phyloP scores from a whole-genome alignment of 2,113 vertebrate species.

The Macroglossus sobrinus region DNA sequence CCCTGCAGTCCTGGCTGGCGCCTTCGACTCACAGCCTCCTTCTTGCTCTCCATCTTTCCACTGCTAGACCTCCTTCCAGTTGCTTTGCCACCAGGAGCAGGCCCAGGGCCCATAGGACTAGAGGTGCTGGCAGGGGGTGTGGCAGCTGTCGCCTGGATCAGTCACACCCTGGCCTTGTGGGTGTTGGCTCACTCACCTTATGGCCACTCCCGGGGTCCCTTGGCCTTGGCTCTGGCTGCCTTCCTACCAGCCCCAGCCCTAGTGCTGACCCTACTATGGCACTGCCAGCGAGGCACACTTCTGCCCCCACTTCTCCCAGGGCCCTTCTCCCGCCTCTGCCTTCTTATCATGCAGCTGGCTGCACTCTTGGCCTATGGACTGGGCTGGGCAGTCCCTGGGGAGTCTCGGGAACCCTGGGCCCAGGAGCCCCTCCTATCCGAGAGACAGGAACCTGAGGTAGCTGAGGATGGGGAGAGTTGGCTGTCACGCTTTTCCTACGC shows the following conservation, averaged over 20 bases:
- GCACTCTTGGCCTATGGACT: conserved; percentile 85
- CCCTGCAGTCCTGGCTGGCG: conserved; percentile 84
- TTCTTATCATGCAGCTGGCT: conserved; percentile 83
- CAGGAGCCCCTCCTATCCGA: conserved; percentile 74
- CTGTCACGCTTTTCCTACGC: conserved; percentile 91
- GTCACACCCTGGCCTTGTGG: conserved; percentile 84
- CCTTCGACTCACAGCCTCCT: conserved; percentile 82
- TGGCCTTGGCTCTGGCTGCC: conserved; percentile 78
- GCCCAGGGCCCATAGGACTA: conserved; percentile 82
- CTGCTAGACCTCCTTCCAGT: conserved; percentile 82
- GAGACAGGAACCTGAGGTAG: conserved; percentile 81
- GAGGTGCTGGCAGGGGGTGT: conserved; percentile 86
- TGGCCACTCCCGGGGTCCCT: conserved; percentile 84
- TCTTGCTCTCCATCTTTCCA: conserved; percentile 82
- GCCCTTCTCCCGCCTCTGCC: conserved; percentile 80
- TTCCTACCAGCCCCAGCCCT: conserved; percentile 86
- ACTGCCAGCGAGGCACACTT: conserved; percentile 75
- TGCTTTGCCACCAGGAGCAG: conserved; percentile 80
- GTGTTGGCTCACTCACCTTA: conserved; percentile 80
- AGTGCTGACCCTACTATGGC: conserved; percentile 85
- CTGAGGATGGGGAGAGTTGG: conserved; percentile 93
- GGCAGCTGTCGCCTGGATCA: conserved; percentile 88
- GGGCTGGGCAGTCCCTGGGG: conserved; percentile 82
- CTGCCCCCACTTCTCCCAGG: conserved; percentile 75
- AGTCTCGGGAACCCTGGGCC: conserved; percentile 73